A percentile compares a stretch with the other conserved stretches of the same genome.
phyloP scores from a whole-genome alignment of 2,888 invertebrate species.

The Cataglyphis albicans region DNA sequence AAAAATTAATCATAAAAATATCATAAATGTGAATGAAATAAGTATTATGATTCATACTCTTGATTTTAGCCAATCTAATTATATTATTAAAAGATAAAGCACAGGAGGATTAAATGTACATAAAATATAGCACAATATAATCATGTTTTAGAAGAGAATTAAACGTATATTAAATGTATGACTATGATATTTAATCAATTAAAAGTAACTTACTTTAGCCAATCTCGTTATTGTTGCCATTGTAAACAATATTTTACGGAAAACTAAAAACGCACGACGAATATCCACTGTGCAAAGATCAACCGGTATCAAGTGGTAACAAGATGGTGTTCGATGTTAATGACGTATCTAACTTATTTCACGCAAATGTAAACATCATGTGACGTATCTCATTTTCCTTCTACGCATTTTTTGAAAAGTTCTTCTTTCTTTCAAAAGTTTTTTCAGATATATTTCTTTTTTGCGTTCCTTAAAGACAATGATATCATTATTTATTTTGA shows the following conservation, averaged over 20 bases:
- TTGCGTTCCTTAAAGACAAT: neutral
- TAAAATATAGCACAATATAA: neutral
- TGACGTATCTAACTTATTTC: neutral
- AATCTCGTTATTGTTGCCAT: conserved; percentile 57
- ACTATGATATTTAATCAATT: neutral
- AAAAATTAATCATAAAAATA: neutral
- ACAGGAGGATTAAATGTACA: neutral
- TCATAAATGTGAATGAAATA: neutral
- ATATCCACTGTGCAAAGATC: neutral
- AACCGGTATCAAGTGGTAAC: neutral
- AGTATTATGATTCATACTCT: neutral
- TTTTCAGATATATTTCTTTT: neutral
- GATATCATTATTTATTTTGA: neutral
- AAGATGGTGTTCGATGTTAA: conserved; percentile 9
- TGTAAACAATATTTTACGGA: conserved; percentile 40
- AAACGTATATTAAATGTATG: neutral
- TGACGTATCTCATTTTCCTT: neutral
- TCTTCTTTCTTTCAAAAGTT: too few species aligned
- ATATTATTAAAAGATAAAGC: conserved; percentile 1
- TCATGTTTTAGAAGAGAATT: neutral
- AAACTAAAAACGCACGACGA: neutral
- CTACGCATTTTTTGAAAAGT: neutral
- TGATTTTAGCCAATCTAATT: neutral
- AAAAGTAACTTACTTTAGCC: conserved; percentile 58
- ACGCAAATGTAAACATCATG: neutral